Base-by-base conservation (phyloP, 2,888 invertebrate genomes). In the Pterostichus niger region DNA sequence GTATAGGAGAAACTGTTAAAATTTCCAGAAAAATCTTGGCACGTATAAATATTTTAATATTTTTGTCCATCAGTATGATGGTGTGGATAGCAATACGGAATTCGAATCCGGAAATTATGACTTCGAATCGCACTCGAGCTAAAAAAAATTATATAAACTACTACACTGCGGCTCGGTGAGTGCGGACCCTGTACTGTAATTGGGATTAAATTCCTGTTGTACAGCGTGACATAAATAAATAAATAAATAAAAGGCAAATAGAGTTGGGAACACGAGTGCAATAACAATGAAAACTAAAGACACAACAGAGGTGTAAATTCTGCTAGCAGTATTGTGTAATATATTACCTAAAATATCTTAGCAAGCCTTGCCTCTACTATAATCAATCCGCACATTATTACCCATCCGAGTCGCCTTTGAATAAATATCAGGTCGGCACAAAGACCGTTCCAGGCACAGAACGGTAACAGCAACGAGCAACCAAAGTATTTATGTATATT, bases 401-500 rank as follows among this genome's bases (percentile, higher is more conserved):
- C 11, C 44, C 56, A 56, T 71, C 4, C 40, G 15, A 71, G 68
- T 71, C 68, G 44, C 44, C 68, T 44, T 44, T 13, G 46, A 46
- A 71, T 71, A 46, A 44, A 44, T 13, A 71, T 13, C 40, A 75
- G 52, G 52, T 13, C 31, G 75, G 40, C n/a, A 64, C 31, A 64
- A 64, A 35, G 64, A 64, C 31, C 64, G 64, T 56, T 17, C 68
- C 68, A 40, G 68, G 68, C 68, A 71, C 68, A 44, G 40, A 40
- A 71, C 68, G 68, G 68, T 52, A 75, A 75, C 52, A 71, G 71
- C 68, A 40, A 68, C 35, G 59, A 40, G 40, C 13, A 24, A 49
- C 11, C 49, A 52, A 75, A 75, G 80, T 80, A 80, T 80, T 80
- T 80, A 80, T 80, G 80, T 80, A 80, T 80, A 80, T 80, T 80